A percentile compares a stretch with the other conserved stretches of the same genome.
These are phyloP conservation scores for Scytalopus superciliaris DNA, from an alignment of 2,113 vertebrate species.

Conservation along the genomic window DNA sequence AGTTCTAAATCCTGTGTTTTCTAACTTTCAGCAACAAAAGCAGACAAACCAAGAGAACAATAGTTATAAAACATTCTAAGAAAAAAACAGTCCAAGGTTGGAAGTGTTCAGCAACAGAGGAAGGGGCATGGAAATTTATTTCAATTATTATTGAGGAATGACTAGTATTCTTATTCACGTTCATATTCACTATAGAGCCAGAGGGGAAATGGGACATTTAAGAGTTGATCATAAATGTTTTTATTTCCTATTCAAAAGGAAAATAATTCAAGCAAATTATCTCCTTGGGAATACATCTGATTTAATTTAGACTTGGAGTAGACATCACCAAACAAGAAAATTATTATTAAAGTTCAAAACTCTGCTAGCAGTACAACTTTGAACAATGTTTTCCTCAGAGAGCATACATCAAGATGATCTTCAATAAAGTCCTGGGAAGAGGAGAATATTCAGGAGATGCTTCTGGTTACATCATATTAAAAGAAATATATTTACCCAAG, in stretches of 20 bases:
- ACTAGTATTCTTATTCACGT: slow-evolving; percentile 61
- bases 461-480: slow-evolving; percentile 54
- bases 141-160: slow-evolving; percentile 58
- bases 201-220: slow-evolving; percentile 58
- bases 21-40: slow-evolving; percentile 61
- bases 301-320: slow-evolving; percentile 67
- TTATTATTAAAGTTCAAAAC: slow-evolving; percentile 64
- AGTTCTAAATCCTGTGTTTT: slow-evolving; percentile 61
- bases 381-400: slow-evolving; percentile 62
- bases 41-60: slow-evolving; percentile 62
- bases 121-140: slow-evolving; percentile 41
- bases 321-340: slow-evolving; percentile 56
- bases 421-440: slow-evolving; percentile 51
- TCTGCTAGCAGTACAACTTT: slow-evolving; percentile 39
- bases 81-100: slow-evolving; percentile 35
- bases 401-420: slow-evolving; percentile 56
- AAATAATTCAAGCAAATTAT: slow-evolving; percentile 66
- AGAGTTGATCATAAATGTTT: slow-evolving; percentile 68
- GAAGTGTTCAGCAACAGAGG: slow-evolving; percentile 47
- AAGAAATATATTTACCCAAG: slow-evolving; percentile 54
- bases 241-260: slow-evolving; percentile 68
- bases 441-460: slow-evolving; percentile 51
- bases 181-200: slow-evolving; percentile 58
- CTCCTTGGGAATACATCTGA: slow-evolving; percentile 66
- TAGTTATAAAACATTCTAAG: slow-evolving; percentile 62